Percentiles rank a stretch among this genome's conserved stretches.
phyloP scores from a whole-genome alignment of 1,140 invertebrate species.

The Leptinotarsa texana region DNA sequence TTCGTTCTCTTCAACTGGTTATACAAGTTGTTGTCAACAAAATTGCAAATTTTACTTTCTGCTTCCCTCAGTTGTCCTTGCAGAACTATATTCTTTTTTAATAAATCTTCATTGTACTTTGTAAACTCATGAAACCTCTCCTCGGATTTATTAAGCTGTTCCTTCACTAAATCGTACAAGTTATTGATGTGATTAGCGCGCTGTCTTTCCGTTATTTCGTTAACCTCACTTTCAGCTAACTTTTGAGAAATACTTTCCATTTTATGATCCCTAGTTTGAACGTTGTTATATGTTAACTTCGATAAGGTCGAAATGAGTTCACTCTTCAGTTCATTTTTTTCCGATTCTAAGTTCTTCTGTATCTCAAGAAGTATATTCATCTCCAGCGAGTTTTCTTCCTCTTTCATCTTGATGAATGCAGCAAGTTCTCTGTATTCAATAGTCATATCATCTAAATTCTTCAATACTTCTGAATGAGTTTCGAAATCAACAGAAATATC shows the following conservation, averaged over 20 bases:
- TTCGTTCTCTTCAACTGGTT: constrained; percentile 36
- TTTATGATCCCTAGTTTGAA: constrained; percentile 28
- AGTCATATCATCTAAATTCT: constrained; percentile 53
- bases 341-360: constrained; percentile 42
- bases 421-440: constrained; percentile 52
- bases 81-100: constrained; percentile 54
- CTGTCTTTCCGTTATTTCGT: constrained; percentile 54
- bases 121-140: constrained; percentile 49
- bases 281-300: constrained; percentile 27
- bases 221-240: constrained; percentile 45
- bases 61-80: constrained; percentile 54
- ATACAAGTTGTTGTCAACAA: constrained; percentile 39
- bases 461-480: constrained; percentile 48
- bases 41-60: constrained; percentile 43
- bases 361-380: constrained; percentile 43
- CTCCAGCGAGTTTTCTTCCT: constrained; percentile 33
- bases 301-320: constrained; percentile 34
- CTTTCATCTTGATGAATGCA: constrained; percentile 44
- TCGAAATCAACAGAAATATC: constrained; percentile 48
- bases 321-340: constrained; percentile 49
- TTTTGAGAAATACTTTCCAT: constrained; percentile 38
- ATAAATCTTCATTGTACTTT: constrained; percentile 53
- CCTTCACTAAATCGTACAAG: constrained; percentile 56
- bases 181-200: constrained; percentile 55
- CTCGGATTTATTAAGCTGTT: constrained; percentile 55